These are phyloP conservation scores for Phataginus tetradactyla DNA, from an alignment of 2,797 vertebrate genomes.

Conservation along the genomic window DNA sequence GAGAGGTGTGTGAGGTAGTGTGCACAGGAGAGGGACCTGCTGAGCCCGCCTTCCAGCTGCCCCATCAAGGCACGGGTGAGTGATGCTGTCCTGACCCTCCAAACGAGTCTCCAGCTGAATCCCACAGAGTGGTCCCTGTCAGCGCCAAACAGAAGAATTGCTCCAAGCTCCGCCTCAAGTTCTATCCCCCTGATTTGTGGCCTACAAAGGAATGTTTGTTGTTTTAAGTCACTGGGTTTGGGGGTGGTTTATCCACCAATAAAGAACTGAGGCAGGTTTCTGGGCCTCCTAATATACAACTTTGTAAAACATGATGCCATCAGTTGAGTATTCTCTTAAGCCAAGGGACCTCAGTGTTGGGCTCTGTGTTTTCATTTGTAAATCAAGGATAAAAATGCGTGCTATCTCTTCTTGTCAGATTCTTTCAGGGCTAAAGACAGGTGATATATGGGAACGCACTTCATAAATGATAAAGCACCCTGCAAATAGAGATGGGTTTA, in stretches of 20 bases:
- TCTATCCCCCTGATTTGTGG: neutral
- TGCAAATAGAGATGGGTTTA: conserved; percentile 30
- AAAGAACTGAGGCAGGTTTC: neutral
- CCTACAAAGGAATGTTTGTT: neutral
- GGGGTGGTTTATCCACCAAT: neutral
- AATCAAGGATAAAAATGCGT: neutral
- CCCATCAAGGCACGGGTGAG: neutral
- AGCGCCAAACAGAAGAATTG: neutral
- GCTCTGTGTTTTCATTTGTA: neutral
- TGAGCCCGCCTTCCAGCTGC: neutral
- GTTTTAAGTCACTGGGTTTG: neutral
- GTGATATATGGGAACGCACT: neutral
- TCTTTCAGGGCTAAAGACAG: conserved; percentile 45
- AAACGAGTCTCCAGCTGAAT: neutral
- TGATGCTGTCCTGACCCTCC: neutral
- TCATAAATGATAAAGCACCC: conserved; percentile 47
- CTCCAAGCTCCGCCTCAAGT: neutral
- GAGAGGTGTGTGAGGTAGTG: neutral
- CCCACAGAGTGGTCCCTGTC: too few species aligned
- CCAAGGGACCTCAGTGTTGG: neutral
- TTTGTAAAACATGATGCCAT: neutral
- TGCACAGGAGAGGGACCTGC: accelerated
- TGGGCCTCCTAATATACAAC: neutral
- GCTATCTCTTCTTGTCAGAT: conserved; percentile 26
- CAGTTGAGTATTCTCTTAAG: neutral